Conservation (phyloP, 2,797 vertebrate species). For the Pangasius sanitwongsei region DNA sequence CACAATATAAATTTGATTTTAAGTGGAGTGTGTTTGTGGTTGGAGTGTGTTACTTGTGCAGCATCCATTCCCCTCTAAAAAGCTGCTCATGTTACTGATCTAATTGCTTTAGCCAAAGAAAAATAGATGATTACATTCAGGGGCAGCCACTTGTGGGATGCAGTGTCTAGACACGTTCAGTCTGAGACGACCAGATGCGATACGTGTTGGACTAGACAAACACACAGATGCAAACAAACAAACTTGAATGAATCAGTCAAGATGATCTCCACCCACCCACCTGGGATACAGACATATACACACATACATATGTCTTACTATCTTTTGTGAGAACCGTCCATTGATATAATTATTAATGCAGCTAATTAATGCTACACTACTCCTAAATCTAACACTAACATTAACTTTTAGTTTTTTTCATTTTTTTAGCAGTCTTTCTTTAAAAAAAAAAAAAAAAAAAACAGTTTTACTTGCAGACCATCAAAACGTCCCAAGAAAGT, state of each 20-base stretch:
- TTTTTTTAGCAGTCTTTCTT: too few relatives aligned
- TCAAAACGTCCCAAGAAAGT: background rate
- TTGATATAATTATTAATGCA: background rate
- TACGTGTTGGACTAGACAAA: slow-evolving; percentile 16
- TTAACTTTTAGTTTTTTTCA: background rate
- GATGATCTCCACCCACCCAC: slow-evolving; percentile 32
- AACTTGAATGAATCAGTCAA: slow-evolving; percentile 13
- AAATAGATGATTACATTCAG: slow-evolving; percentile 24
- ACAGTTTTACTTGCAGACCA: background rate
- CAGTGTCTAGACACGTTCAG: slow-evolving; percentile 39
- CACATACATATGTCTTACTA: background rate
- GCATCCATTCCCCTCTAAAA: background rate
- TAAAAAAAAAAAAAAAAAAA: too few relatives aligned
- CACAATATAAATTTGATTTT: background rate
- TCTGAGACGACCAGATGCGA: slow-evolving; percentile 24
- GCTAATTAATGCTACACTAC: background rate
- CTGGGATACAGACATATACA: background rate
- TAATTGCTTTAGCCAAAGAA: slow-evolving; percentile 3
- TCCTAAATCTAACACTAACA: background rate
- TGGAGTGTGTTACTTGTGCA: background rate
- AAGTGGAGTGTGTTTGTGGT: background rate
- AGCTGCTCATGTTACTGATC: slow-evolving; percentile 25
- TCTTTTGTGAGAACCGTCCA: background rate
- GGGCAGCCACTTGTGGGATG: background rate
- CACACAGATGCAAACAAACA: slow-evolving; percentile 11